Evolutionary conservation across 1,140 invertebrate genomes (phyloP).

Genomic region (Bombus superbus): DNA sequence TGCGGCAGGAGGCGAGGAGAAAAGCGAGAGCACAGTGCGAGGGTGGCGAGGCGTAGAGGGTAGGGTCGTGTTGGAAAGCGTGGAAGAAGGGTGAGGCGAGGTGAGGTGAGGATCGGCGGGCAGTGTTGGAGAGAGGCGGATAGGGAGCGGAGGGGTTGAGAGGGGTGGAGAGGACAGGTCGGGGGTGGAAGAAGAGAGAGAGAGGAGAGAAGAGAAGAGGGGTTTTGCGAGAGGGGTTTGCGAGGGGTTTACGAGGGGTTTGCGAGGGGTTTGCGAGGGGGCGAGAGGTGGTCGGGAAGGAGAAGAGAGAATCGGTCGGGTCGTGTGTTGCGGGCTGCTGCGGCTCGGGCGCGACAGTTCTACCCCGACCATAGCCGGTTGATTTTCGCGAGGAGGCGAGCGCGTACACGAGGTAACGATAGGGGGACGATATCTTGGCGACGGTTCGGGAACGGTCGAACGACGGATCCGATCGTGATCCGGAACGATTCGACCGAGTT

Average conservation of each 20-base stretch:
- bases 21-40: constrained; percentile 52
- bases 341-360: constrained; percentile 83
- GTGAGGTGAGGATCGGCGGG: constrained; percentile 22
- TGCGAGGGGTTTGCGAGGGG: constrained; percentile 6
- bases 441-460: neutral
- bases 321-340: constrained; percentile 82
- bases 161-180: neutral
- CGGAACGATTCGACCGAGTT: constrained; percentile 22
- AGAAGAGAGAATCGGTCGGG: constrained; percentile 65
- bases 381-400: constrained; percentile 68
- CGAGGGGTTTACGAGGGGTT: constrained; percentile 3
- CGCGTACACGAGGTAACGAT: neutral
- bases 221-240: neutral
- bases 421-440: neutral
- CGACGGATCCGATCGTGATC: neutral
- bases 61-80: constrained; percentile 37
- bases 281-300: constrained; percentile 49
- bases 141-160: neutral
- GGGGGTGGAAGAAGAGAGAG: neutral
- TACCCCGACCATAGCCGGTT: constrained; percentile 77
- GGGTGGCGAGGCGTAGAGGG: constrained; percentile 9
- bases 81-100: constrained; percentile 44
- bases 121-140: neutral
- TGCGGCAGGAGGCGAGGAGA: constrained; percentile 35
- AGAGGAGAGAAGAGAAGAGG: neutral